Evolutionary conservation across 2,888 invertebrate species (phyloP).

Genomic region (Anthoptus insignis): DNA sequence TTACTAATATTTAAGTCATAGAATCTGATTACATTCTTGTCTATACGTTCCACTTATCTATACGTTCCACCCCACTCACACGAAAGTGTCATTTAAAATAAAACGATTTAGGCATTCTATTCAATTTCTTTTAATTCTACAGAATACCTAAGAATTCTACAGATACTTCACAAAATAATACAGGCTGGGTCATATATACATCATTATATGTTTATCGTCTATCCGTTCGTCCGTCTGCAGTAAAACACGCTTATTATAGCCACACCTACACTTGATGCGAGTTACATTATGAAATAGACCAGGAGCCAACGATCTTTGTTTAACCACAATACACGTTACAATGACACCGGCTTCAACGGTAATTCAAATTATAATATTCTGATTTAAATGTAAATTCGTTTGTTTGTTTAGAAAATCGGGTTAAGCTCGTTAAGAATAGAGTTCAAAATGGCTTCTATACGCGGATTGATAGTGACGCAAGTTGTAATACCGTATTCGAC

Average conservation of each 20-base stretch:
- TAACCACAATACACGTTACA: slow-evolving; percentile 37
- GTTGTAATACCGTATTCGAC: no score
- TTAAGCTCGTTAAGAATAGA: slow-evolving; percentile 11
- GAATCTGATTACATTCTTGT: no score
- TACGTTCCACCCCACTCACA: no score
- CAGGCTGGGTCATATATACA: no score
- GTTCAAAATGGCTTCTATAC: neutral
- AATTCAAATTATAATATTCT: slow-evolving; percentile 53
- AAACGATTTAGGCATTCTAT: no score
- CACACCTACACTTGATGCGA: slow-evolving; percentile 19
- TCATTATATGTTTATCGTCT: no score
- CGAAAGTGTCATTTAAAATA: no score
- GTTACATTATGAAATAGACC: slow-evolving; percentile 33
- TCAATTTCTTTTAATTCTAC: no score
- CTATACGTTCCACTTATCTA: no score
- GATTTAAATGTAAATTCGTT: slow-evolving; percentile 52
- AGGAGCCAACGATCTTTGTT: slow-evolving; percentile 30
- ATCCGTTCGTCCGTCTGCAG: slow-evolving; percentile 7
- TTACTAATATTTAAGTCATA: no score
- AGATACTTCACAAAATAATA: no score
- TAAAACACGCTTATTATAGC: neutral
- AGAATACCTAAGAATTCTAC: no score
- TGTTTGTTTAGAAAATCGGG: slow-evolving; percentile 29
- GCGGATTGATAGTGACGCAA: neutral
- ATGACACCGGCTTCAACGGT: slow-evolving; percentile 45